Evolutionary conservation across 2,797 vertebrate species (phyloP).

Genomic region (Tinamus major): DNA sequence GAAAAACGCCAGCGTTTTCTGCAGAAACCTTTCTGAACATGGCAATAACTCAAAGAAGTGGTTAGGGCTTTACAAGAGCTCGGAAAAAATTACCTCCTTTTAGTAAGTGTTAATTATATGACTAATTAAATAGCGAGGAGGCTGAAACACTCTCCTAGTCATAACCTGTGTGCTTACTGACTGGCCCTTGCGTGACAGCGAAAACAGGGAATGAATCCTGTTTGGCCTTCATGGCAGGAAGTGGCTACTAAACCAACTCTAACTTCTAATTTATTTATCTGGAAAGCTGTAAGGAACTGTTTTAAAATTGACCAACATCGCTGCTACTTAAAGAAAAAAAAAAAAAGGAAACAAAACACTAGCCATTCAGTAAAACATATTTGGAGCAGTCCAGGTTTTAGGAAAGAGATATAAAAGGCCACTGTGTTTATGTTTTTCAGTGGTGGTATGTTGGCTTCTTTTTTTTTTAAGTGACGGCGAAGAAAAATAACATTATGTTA

Average conservation of each 20-base stretch:
- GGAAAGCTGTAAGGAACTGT: constrained; percentile 40
- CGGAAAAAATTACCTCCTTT: constrained; percentile 61
- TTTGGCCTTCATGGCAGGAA: constrained; percentile 59
- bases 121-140: constrained; percentile 71
- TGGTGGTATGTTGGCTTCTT: constrained; percentile 49
- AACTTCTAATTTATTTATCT: constrained; percentile 69
- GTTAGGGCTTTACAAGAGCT: constrained; percentile 56
- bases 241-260: constrained; percentile 55
- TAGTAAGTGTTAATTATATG: constrained; percentile 71
- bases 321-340: constrained; percentile 13
- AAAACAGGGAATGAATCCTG: constrained; percentile 55
- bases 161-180: constrained; percentile 45
- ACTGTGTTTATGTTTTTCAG: constrained; percentile 59
- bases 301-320: constrained; percentile 49
- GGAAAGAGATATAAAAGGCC: constrained; percentile 51
- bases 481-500: constrained; percentile 45
- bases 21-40: constrained; percentile 25
- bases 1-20: constrained; percentile 47
- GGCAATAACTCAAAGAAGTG: constrained; percentile 49
- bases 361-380: constrained; percentile 53
- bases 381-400: background rate
- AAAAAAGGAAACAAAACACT: background rate
- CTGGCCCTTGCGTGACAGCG: constrained; percentile 50
- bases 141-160: constrained; percentile 61
- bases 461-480: background rate